Evolutionary conservation across 2,797 vertebrate species (phyloP), one percentile per base, ranked within the genome.

Genomic region (Allobates femoralis): DNA sequence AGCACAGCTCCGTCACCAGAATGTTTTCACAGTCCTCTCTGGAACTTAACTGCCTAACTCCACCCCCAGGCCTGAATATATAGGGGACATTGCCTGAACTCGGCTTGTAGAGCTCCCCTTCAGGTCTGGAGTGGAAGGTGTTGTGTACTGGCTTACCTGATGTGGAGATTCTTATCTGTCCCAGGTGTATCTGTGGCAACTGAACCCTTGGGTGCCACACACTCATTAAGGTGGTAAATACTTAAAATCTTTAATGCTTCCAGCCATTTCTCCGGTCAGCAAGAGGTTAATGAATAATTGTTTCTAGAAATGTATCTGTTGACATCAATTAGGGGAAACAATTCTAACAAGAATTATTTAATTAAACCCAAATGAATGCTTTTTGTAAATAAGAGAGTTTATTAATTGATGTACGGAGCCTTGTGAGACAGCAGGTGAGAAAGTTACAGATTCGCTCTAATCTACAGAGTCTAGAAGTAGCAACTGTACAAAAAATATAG

Each of bases 321-420:
- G 79, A 81, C 79, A 81, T 81, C 28, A 81, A 81, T 81, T 81
- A 81, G 62, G 50, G 8, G 46, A 53, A 81, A 67, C 28, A 81
- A 67, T 81, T 67, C 46, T 67, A 81, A 30, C 41, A 67, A 81
- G 60, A 81, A 81, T 67, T 81, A 80, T 60, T 30, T 80, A 81
- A 81, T 81, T 81, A 81, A 81, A 81, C 79, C 79, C 79, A 53
- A 81, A 81, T 81, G 79, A 81, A 32, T 67, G 41, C 41, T 51
- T 51, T 30, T 67, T 66, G 79, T 51, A 81, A 81, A 81, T 81
- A 67, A 53, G 26, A 30, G 46, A 30, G 78, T 60, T 53, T 64
- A 67, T 81, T 81, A 81, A 81, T 67, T 67, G 26, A 67, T 32
- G 26, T 53, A 51, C 4, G 8, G 62, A 32, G 16, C 62, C 60